Base-by-base conservation (phyloP, 1,140 invertebrate genomes). In the Drosophila burlai region DNA sequence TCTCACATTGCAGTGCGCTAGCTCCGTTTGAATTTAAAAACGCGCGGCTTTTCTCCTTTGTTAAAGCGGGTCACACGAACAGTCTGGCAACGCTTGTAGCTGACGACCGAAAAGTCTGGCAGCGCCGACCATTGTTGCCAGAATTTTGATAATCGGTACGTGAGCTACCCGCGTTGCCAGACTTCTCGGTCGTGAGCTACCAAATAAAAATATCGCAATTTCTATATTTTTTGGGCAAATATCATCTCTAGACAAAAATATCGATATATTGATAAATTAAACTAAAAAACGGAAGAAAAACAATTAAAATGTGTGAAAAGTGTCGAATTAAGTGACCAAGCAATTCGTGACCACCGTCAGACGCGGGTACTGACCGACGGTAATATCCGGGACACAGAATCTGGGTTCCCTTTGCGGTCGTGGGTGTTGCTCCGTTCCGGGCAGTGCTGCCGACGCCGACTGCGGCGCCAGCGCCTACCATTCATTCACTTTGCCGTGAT, bases 401-500 rank as follows among this genome's bases (percentile, higher is more conserved):
- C 21, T 18, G 10, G 15, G 36, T 13, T 15, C n/a, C 31, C n/a
- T 29, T 21, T 18, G 24, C 61, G 40, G 43, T 76, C 52, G 61
- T 76, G 74, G 74, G 74, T 76, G 73, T 66, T 76, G 43, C 72
- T 73, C 40, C 43, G 29, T 50, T 73, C 40, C 68, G 49, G 68
- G 49, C 68, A 59, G 66, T 46, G 69, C 69, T 11, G 69, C 55
- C 68, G 10, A 29, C 66, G 71, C 21, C 40, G 55, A 73, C 68
- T 9, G 66, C 66, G 69, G 43, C 43, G 52, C 52, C 29, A 60
- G 69, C 40, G 47, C 24, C 24, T 36, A 40, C 73, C 74, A 67
- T 77, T 76, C 74, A 77, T 67, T 66, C 73, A 77, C 46, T 77
- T 69, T 60, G 38, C 43, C 75, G 45, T 78, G 75, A 77, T 78